phyloP scores from a whole-genome alignment of 2,888 invertebrate genomes.

The Alsophila aescularia region DNA sequence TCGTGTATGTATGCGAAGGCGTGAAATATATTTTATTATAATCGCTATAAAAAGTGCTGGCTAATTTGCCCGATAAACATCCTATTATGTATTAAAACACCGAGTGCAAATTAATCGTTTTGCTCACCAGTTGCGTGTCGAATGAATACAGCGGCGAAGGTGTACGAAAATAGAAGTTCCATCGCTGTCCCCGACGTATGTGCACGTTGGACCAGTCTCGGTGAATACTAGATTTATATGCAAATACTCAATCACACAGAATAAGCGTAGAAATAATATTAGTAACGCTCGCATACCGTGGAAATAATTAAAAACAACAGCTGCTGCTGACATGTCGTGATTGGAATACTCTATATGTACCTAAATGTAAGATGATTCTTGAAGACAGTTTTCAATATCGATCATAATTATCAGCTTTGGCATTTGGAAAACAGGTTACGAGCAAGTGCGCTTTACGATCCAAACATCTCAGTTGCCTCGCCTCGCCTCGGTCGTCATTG shows the following conservation, averaged over 20 bases:
- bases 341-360: neutral
- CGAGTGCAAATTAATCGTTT: slow-evolving; percentile 7
- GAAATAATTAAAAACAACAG: slow-evolving; percentile 26
- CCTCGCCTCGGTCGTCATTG: too few relatives aligned
- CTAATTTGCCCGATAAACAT: slow-evolving; percentile 20
- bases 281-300: slow-evolving; percentile 20
- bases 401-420: too few relatives aligned
- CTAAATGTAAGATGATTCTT: too few relatives aligned
- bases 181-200: slow-evolving; percentile 8
- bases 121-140: slow-evolving; percentile 25
- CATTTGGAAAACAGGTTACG: too few relatives aligned
- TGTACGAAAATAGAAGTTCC: slow-evolving; percentile 3
- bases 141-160: slow-evolving; percentile 5
- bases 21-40: slow-evolving; percentile 1
- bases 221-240: slow-evolving; percentile 15
- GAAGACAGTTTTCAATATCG: too few relatives aligned
- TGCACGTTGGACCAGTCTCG: neutral
- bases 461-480: too few relatives aligned
- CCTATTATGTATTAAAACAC: slow-evolving; percentile 7
- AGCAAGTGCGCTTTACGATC: too few relatives aligned
- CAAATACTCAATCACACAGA: slow-evolving; percentile 18
- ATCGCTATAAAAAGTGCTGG: slow-evolving; percentile 15
- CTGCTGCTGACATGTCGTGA: neutral
- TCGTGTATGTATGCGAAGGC: neutral
- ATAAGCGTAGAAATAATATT: slow-evolving; percentile 26